These are phyloP conservation scores for Vireo griseus DNA, from an alignment of 2,797 vertebrate genomes.

Conservation along the genomic window DNA sequence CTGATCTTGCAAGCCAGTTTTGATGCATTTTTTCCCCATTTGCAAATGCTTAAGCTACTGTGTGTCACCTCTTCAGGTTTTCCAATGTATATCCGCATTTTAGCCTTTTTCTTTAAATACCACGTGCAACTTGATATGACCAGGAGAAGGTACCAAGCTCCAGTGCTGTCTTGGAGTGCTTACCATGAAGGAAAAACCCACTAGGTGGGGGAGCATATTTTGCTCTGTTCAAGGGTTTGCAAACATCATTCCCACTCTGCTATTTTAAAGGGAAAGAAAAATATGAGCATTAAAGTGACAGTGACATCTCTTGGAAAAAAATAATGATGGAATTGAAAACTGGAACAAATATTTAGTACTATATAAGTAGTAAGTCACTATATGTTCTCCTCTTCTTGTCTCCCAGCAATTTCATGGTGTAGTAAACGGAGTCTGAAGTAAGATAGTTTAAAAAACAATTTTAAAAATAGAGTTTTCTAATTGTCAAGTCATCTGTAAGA, in stretches of 20 bases:
- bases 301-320: neutral
- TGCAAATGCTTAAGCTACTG: neutral
- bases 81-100: neutral
- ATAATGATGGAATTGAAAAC: neutral
- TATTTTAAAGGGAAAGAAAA: neutral
- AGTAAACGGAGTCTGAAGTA: neutral
- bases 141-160: neutral
- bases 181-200: neutral
- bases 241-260: neutral
- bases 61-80: neutral
- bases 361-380: rapidly evolving
- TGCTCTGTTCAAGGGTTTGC: neutral
- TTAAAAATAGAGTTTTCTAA: neutral
- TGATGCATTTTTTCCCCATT: neutral
- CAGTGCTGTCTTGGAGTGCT: neutral
- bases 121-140: neutral
- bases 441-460: neutral
- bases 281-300: neutral
- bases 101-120: neutral
- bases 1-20: neutral
- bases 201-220: neutral
- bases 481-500: neutral
- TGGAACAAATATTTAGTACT: neutral
- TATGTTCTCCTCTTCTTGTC: neutral
- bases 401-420: neutral